Evolutionary conservation across 2,797 vertebrate genomes (phyloP).

Genomic region (Lates japonicus): DNA sequence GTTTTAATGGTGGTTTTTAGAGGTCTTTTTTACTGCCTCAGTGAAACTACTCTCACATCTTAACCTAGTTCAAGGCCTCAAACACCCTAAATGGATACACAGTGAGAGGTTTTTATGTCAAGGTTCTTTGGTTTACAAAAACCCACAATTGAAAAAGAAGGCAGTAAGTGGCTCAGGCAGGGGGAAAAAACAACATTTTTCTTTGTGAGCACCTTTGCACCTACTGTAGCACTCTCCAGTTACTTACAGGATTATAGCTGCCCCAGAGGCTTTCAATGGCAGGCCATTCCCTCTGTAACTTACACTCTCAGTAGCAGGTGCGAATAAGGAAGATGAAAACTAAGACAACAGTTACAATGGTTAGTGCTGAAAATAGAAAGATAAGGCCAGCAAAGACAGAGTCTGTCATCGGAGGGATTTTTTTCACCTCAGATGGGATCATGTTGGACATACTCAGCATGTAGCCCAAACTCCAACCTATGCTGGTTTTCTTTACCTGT

Average conservation of each 20-base stretch:
- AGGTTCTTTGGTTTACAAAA: conserved; percentile 5
- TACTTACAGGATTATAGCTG: conserved; percentile 19
- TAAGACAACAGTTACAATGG: conserved; percentile 87
- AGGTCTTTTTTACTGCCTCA: not conserved
- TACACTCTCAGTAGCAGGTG: conserved; percentile 77
- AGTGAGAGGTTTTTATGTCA: not conserved
- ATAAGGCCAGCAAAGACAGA: conserved; percentile 89
- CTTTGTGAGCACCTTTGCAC: conserved; percentile 3
- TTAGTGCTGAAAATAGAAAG: conserved; percentile 88
- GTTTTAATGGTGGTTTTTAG: not conserved
- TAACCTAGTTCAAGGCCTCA: not conserved
- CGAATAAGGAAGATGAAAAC: conserved; percentile 85
- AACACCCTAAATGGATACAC: not conserved
- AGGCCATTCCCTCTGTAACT: conserved; percentile 11
- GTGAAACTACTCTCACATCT: not conserved
- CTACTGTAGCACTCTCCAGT: conserved; percentile 19
- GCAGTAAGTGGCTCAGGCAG: conserved; percentile 26
- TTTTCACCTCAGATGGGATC: conserved; percentile 92
- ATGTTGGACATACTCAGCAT: conserved; percentile 96
- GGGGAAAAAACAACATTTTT: conserved; percentile 29
- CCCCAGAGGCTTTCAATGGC: conserved; percentile 1
- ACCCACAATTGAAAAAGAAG: not conserved
- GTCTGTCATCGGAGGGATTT: conserved; percentile 87
- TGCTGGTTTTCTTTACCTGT: conserved; percentile 91
- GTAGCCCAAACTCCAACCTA: conserved; percentile 96